Evolutionary conservation across 2,888 invertebrate genomes (phyloP), one percentile per base, ranked within the genome.

Genomic region (Lithophane leautieri): DNA sequence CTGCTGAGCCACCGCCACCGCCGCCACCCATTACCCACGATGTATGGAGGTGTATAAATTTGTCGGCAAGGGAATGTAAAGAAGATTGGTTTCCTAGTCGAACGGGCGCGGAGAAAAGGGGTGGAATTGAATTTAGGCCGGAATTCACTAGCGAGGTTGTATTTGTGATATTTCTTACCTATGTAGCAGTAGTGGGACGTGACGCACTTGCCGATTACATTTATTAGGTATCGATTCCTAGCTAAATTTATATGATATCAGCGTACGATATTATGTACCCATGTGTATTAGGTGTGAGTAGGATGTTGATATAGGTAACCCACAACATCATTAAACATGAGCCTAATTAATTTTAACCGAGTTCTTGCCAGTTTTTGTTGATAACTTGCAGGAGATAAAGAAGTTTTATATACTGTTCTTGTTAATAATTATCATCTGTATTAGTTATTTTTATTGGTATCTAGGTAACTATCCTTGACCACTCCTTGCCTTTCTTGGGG

Each of bases 41-140:
- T 93, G 94, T 94, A 94, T 93, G 94, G 94, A 94, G 93, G 93
- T 94, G 94, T 95, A 95, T 96, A 96, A 95, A 95, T 95, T 96
- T 95, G 95, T 95, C 95, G 94, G 92, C 95, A 92, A 94, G 94
- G 94, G 95, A 95, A 95, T 95, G 95, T 95, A 95, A 95, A 95
- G 95, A 94, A 95, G 95, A 95, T 96, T 95, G 95, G 94, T 95
- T 96, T 95, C 94, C 91, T 93, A 93, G 92, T 92, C 92, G 93
- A 92, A 91, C 92, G 94, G 92, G 92, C 86, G 90, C 91, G 91
- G 93, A 92, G 93, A 91, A 94, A 94, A 94, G 93, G 95, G 95
- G 94, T 94, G 94, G 93, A 95, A 96, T 95, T 95, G 95, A 95
- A 95, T 95, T 95, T 95, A 94, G 95, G 95, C 94, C 93, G 92